These are phyloP conservation scores for Drosophila setosimentum DNA, from an alignment of 2,888 invertebrate genomes.

Conservation along the genomic window DNA sequence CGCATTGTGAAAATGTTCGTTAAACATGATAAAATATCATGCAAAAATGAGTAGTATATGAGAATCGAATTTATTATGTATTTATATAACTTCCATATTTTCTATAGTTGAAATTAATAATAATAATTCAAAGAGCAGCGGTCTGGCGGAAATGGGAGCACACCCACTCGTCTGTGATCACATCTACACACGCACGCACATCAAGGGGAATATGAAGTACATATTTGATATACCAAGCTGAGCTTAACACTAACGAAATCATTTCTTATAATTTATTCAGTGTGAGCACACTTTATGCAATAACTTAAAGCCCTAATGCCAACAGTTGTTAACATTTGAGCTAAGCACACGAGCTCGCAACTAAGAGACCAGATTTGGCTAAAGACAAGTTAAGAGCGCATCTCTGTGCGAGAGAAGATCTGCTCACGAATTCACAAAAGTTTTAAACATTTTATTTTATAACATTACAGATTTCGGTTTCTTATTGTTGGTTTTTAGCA, in stretches of 20 bases:
- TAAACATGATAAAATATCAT: slow-evolving; percentile 20
- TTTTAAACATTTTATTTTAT: slow-evolving; percentile 26
- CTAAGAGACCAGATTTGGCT: slow-evolving; percentile 40
- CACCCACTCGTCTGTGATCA: slow-evolving; percentile 26
- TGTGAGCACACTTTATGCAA: slow-evolving; percentile 45
- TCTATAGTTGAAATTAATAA: background rate
- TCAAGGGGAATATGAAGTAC: background rate
- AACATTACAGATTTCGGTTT: slow-evolving; percentile 6
- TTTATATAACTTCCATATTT: background rate
- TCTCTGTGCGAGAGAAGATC: slow-evolving; percentile 11
- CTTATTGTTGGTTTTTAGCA: background rate
- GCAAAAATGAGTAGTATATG: background rate
- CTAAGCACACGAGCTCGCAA: slow-evolving; percentile 11
- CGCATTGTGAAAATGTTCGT: slow-evolving; percentile 11
- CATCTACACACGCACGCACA: slow-evolving; percentile 19
- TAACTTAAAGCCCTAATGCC: slow-evolving; percentile 26
- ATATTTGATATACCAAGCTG: slow-evolving; percentile 6
- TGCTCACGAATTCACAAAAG: slow-evolving; percentile 32
- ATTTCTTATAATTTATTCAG: slow-evolving; percentile 31
- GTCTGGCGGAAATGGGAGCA: slow-evolving; percentile 36
- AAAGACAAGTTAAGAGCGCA: slow-evolving; percentile 46
- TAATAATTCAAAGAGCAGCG: background rate
- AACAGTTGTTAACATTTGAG: slow-evolving; percentile 32
- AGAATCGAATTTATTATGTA: background rate
- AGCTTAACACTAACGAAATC: slow-evolving; percentile 14